Percentiles rank a stretch among this genome's conserved stretches.
Conservation (phyloP, 2,113 vertebrate species). For the Eretmochelys imbricata region DNA sequence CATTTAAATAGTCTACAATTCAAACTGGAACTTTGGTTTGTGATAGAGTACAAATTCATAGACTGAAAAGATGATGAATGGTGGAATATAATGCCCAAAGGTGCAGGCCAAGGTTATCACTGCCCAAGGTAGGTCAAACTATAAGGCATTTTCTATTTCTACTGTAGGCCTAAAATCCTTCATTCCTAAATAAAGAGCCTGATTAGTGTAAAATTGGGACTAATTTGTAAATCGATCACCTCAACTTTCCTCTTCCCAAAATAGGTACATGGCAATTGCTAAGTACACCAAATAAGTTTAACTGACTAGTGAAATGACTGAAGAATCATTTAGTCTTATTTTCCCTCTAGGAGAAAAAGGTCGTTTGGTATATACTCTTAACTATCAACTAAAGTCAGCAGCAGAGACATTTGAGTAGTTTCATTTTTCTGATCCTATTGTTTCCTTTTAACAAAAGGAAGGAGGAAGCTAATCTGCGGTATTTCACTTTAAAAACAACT, state of each 20-base stretch:
- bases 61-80: not conserved
- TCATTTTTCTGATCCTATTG: not conserved
- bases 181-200: not conserved
- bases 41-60: not conserved
- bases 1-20: not conserved
- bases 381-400: not conserved
- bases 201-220: not conserved
- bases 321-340: not conserved
- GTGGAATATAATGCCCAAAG: not conserved
- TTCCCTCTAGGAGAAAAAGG: not conserved
- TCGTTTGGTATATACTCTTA: not conserved
- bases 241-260: not conserved
- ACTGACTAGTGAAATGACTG: not conserved
- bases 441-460: conserved; percentile 12
- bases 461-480: conserved; percentile 49
- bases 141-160: not conserved
- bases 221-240: not conserved
- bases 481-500: conserved; percentile 37
- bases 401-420: not conserved
- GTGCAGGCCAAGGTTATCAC: not conserved
- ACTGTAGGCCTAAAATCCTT: not conserved
- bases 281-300: not conserved
- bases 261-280: not conserved
- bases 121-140: not conserved
- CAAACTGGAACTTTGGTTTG: not conserved